phyloP scores from a whole-genome alignment of 37 sponge, comb jelly and placozoan species.

The Chondrilla cf. caribensis region DNA sequence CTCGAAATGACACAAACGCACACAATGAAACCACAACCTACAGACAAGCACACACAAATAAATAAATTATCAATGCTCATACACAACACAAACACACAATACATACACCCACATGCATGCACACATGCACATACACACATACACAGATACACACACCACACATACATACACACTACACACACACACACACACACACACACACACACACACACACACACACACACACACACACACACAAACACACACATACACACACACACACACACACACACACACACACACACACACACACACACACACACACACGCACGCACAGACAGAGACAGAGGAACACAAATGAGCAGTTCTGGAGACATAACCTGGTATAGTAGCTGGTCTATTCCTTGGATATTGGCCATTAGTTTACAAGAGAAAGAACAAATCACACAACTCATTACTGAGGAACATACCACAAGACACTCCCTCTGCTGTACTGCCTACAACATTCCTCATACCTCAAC shows the following conservation, averaged over 20 bases:
- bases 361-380: too few species aligned
- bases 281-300: background rate
- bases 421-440: too few species aligned
- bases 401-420: too few species aligned
- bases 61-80: background rate
- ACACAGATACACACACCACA: background rate
- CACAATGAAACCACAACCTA: too few species aligned
- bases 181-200: background rate
- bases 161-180: background rate
- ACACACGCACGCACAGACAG: background rate
- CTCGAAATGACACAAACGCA: too few species aligned
- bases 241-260: background rate
- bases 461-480: too few species aligned
- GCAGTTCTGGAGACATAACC: too few species aligned
- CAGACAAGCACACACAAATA: background rate
- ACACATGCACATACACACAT: background rate
- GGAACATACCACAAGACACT: too few species aligned
- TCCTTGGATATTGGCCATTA: too few species aligned
- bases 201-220: background rate
- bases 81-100: too few species aligned
- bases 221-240: background rate
- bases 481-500: too few species aligned
- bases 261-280: background rate
- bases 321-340: background rate
- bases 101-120: background rate